Evolutionary conservation across 2,888 invertebrate species (phyloP), one percentile per base, ranked within the genome.

Genomic region (Allolobophora icterica): DNA sequence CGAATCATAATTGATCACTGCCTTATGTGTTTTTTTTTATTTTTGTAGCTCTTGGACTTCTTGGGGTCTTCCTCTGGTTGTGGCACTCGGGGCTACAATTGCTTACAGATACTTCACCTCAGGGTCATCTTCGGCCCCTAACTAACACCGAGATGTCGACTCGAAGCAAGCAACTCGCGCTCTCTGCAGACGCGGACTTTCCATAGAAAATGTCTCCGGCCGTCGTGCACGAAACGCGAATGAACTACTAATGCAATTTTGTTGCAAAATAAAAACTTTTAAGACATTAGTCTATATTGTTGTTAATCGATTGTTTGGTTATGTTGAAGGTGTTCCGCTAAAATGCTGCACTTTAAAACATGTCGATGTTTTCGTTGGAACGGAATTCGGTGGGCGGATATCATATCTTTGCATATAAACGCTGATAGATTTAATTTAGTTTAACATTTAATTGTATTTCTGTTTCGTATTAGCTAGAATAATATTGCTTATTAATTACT

Each of bases 31-130:
- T 34, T 35, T 87, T 0, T 71, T 71, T 71, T 30, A n/a, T 71
- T 34, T 35, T 87, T 92, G 71, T 93, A 94, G 94, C 89, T 93
- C 93, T 21, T 94, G 94, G 94, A 93, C 94, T 30, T 94, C 94
- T 19, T 95, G 94, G 94, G 91, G 94, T 83, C 92, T 95, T 90
- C 95, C 95, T 24, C 93, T 95, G 8, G 94, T 94, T 84, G 94
- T 95, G 21, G 95, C 95, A 30, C 91, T 94, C 84, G 94, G 94
- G 24, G 94, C 94, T 83, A 94, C 94, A 13, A 92, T 94, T 71
- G 92, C 94, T 42, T 95, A 95, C 92, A 94, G 94, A 90, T 94
- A 91, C 83, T 91, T 93, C 84, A 84, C 90, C 35, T 90, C 91
- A 34, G 90, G 89, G 30, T 71, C 71, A 30, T 71, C 71, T 52